Evolutionary conservation across 2,888 invertebrate species (phyloP), one percentile per base, ranked within the genome.

Genomic region (Chrysopilus asiliformis): DNA sequence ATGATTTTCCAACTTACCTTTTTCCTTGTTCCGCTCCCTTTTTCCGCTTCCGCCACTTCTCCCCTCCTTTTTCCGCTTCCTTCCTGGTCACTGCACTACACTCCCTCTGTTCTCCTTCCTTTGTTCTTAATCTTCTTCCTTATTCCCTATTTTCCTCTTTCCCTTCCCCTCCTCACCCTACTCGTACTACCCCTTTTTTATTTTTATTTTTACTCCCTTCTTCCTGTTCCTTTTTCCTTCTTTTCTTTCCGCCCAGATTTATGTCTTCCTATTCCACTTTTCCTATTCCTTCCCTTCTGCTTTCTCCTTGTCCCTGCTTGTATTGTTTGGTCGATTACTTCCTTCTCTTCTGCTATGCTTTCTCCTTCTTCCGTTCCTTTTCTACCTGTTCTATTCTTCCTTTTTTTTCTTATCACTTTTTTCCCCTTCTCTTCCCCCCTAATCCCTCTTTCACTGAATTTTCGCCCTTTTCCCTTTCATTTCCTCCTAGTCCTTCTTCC

Each of bases 341-440:
- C 15, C n/a, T 12, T 22, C 24, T 15, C 24, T 33, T 12, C 22
- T 15, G 22, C 10, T 22, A 7, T 22, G 22, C 12, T 12, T 33
- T 25, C n/a, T 20, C n/a, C 20, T 33, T 33, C 34, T 33, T 20
- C 20, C 25, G n/a, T 20, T 15, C 34, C 15, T 20, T 12, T 15
- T 15, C 25, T 33, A 10, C 15, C 24, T 25, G n/a, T 31, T 10
- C 14, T 22, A 7, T 22, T 22, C 22, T 22, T 22, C 22, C 10
- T 22, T 10, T 22, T 22, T 10, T 22, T 22, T 10, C 22, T 22
- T 10, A 22, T 22, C 22, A 22, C 10, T 10, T 10, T 22, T 10
- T 22, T 22, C 22, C 10, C 22, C 22, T 22, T 10, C 10, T 22
- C 22, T 22, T 22, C 22, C 10, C 10, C 22, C 10, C 10, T 10